Conservation (phyloP, 1,140 invertebrate genomes). For the Brachionus plicatilis region DNA sequence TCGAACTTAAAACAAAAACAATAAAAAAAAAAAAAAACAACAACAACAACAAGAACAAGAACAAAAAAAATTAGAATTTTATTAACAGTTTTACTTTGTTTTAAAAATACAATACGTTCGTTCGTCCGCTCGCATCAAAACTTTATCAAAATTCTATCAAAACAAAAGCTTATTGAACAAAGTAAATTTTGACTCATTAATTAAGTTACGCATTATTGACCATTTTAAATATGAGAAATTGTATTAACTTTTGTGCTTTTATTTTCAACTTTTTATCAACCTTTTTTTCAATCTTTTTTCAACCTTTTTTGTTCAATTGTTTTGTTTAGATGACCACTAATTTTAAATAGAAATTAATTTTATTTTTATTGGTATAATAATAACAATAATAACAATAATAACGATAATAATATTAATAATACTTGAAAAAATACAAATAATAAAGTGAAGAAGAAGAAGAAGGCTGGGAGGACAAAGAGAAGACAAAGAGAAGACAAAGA, state of each 20-base stretch:
- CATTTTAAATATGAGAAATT: neutral
- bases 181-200: neutral
- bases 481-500: neutral
- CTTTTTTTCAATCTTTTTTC: too few species aligned
- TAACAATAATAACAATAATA: neutral
- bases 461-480: neutral
- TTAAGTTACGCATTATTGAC: neutral
- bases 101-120: neutral
- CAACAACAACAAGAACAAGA: too few species aligned
- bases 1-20: neutral
- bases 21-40: neutral
- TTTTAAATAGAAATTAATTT: neutral
- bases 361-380: neutral
- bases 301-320: neutral
- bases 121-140: too few species aligned
- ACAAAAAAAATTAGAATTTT: neutral
- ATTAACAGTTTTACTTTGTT: neutral
- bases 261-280: too few species aligned
- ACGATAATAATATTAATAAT: neutral
- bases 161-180: neutral
- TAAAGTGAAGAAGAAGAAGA: neutral
- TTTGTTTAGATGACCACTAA: slow-evolving; percentile 9
- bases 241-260: neutral
- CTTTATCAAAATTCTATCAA: too few species aligned
- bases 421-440: too few species aligned